These are phyloP conservation scores for Drosophila eugracilis DNA, from an alignment of 1,140 invertebrate genomes.

Conservation along the genomic window DNA sequence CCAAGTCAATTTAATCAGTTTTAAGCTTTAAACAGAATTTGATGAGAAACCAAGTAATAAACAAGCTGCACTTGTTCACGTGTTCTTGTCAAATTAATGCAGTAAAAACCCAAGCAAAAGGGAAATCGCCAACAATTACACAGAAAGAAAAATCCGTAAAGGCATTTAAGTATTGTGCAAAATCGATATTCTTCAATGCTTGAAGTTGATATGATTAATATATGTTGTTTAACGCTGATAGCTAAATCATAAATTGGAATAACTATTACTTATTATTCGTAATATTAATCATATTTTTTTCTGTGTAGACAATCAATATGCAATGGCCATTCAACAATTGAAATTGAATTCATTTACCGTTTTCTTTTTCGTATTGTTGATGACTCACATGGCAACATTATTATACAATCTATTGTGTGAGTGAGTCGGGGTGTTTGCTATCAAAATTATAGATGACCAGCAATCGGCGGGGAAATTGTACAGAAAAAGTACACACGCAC, in stretches of 20 bases:
- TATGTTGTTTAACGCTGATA: too few species aligned
- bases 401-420: slow-evolving; percentile 52
- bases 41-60: slow-evolving; percentile 4
- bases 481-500: slow-evolving; percentile 9
- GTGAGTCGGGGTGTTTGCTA: slow-evolving; percentile 33
- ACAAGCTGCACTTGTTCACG: slow-evolving; percentile 17
- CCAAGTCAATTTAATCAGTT: slow-evolving; percentile 7
- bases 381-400: slow-evolving; percentile 49
- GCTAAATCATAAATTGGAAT: too few species aligned
- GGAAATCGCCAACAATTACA: slow-evolving; percentile 14
- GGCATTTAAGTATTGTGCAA: too few species aligned
- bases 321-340: slow-evolving; percentile 46
- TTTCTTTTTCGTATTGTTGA: slow-evolving; percentile 35
- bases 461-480: slow-evolving; percentile 27
- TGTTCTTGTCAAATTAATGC: slow-evolving; percentile 15
- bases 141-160: not conserved
- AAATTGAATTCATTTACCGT: slow-evolving; percentile 27
- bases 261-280: not conserved
- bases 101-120: slow-evolving; percentile 20
- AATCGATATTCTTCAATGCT: too few species aligned
- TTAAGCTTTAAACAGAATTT: too few species aligned
- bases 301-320: slow-evolving; percentile 32
- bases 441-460: slow-evolving; percentile 52
- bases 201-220: too few species aligned
- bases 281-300: not conserved